These are phyloP conservation scores for Zygothrica quintamaculata DNA, from an alignment of 2,888 invertebrate genomes.

Conservation along the genomic window DNA sequence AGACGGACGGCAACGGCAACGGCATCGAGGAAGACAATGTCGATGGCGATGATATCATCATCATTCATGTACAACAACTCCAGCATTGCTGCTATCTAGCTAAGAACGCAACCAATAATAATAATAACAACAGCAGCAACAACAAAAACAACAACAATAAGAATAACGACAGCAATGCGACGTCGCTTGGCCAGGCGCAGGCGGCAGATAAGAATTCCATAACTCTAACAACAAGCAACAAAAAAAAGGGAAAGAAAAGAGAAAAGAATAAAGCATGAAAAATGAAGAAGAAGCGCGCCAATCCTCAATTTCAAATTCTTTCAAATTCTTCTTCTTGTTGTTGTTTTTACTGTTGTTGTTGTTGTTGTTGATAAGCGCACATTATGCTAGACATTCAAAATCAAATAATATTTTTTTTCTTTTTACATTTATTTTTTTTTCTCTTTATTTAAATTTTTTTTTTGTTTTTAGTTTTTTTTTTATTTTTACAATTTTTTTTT, in stretches of 20 bases:
- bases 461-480: conserved; percentile 30
- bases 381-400: conserved; percentile 45
- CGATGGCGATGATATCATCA: conserved; percentile 69
- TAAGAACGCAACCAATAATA: conserved; percentile 47
- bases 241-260: conserved; percentile 15
- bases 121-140: conserved; percentile 38
- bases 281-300: conserved; percentile 23
- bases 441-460: conserved; percentile 8
- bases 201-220: conserved; percentile 39
- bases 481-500: conserved; percentile 27
- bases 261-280: too few relatives aligned
- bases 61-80: conserved; percentile 36
- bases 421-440: conserved; percentile 23
- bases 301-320: conserved; percentile 33
- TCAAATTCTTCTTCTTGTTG: conserved; percentile 16
- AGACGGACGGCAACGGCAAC: conserved; percentile 35
- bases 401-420: conserved; percentile 42
- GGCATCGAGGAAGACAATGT: conserved; percentile 26
- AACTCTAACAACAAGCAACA: conserved; percentile 17
- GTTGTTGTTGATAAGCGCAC: conserved; percentile 60
- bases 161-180: neutral
- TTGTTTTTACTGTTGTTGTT: neutral
- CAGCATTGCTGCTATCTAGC: conserved; percentile 59
- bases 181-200: too few relatives aligned
- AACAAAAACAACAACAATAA: conserved; percentile 13